Conservation (phyloP, 2,888 invertebrate species). For the Rhynchonema sp. region DNA sequence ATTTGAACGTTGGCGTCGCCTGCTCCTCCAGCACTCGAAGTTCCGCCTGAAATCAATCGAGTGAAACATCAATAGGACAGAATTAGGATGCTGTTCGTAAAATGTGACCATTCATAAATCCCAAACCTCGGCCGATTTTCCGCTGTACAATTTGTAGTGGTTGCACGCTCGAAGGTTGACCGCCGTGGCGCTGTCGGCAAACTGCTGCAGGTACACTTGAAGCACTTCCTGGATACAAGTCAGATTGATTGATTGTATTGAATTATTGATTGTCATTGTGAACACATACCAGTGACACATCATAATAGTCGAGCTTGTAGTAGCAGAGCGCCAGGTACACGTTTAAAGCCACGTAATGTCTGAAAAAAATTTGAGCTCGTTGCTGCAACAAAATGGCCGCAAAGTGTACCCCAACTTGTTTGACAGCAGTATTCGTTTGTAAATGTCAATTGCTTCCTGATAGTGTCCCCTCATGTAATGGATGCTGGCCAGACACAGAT, state of each 20-base stretch:
- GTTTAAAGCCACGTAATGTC: conserved; percentile 75
- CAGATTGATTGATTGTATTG: background rate
- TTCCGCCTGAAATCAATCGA: conserved; percentile 52
- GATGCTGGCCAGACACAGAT: conserved; percentile 78
- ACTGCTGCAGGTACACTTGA: conserved; percentile 69
- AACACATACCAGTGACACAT: conserved; percentile 56
- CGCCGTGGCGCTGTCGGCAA: conserved; percentile 79
- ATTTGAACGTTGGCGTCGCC: conserved; percentile 45
- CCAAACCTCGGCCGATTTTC: conserved; percentile 61
- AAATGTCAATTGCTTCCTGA: conserved; percentile 94
- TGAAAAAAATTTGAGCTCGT: conserved; percentile 30
- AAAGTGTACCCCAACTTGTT: too few relatives aligned
- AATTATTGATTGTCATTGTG: background rate
- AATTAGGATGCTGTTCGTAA: too few relatives aligned
- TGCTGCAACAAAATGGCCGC: too few relatives aligned
- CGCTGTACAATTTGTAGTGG: conserved; percentile 67
- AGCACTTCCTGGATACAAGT: conserved; percentile 50
- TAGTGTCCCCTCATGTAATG: conserved; percentile 89
- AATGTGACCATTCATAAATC: too few relatives aligned
- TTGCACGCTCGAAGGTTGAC: conserved; percentile 75
- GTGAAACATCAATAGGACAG: background rate
- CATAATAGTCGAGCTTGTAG: conserved; percentile 93
- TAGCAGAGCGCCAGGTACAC: conserved; percentile 93
- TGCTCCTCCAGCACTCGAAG: conserved; percentile 54
- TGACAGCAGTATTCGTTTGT: conserved; percentile 71